Conservation (phyloP, 2,797 vertebrate genomes). For the Hemitrygon akajei region DNA sequence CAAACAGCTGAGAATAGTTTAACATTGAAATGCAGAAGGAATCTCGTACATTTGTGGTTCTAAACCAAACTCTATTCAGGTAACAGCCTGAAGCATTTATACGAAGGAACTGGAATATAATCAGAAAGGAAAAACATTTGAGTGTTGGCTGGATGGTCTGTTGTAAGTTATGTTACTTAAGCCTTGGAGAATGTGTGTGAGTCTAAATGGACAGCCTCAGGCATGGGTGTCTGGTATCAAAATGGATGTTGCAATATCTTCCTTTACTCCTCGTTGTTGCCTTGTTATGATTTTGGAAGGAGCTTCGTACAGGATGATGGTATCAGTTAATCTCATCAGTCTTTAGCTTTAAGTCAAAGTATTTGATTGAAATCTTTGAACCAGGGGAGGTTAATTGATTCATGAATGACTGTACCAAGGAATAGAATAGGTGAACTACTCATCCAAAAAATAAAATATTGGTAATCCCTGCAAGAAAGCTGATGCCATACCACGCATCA, state of each 20-base stretch:
- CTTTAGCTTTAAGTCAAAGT: neutral
- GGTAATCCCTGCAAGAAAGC: neutral
- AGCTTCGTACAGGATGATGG: neutral
- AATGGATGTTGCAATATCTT: neutral
- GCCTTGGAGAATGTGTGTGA: neutral
- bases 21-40: neutral
- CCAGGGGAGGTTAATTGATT: neutral
- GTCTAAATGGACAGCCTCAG: neutral
- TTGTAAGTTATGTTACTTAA: neutral
- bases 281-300: neutral
- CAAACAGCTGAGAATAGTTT: neutral
- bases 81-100: slow-evolving; percentile 15
- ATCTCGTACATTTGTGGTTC: neutral
- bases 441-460: neutral
- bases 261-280: neutral
- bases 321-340: neutral
- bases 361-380: neutral
- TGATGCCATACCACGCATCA: neutral
- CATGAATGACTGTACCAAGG: neutral
- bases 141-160: neutral
- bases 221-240: neutral
- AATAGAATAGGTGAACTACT: neutral
- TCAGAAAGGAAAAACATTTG: neutral
- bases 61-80: neutral
- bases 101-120: neutral